Evolutionary conservation across 2,888 invertebrate species (phyloP), one percentile per base, ranked within the genome.

Genomic region (Coenonympha glycerion): DNA sequence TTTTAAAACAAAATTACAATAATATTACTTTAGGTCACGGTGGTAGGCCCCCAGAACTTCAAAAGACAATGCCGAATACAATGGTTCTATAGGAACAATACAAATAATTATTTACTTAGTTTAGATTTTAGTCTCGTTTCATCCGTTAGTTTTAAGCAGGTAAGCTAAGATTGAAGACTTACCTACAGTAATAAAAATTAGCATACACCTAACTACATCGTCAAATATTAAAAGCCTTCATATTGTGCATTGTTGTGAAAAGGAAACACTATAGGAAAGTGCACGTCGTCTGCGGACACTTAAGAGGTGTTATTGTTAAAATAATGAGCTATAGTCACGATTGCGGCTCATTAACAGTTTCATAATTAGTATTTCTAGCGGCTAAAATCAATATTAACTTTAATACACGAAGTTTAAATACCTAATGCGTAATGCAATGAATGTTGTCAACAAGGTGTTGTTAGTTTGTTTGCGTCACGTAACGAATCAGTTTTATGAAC

Each of bases 251-350:
- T 50, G 48, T 55, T 46, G 40, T 52, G 33, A 47, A 47, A 47
- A 39, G 41, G 21, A 33, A n/a, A 46, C 44, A 26, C 50, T 44
- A 47, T 42, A 50, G 49, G 40, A 52, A 55, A 55, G 52, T 50
- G 54, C 48, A 56, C 54, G 55, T 50, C 53, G 52, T 55, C 47
- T 21, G 58, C 31, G 15, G 30, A 21, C 44, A 33, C 22, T 19
- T 26, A 24, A n/a, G 3, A 19, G 3, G 1, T 22, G 37, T 30
- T 11, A 31, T 44, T 44, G 31, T 44, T 44, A 33, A 11, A 33
- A 44, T 44, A 49, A 55, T 55, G 47, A 55, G 49, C 11, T 47
- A 49, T 37, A 37, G 36, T 55, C 55, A 48, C 48, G 55, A 55
- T 37, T 41, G 44, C 39, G 30, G n/a, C 33, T 52, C 47, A 44